These are phyloP conservation scores for Phania funesta DNA, from an alignment of 2,888 invertebrate genomes.

Conservation along the genomic window DNA sequence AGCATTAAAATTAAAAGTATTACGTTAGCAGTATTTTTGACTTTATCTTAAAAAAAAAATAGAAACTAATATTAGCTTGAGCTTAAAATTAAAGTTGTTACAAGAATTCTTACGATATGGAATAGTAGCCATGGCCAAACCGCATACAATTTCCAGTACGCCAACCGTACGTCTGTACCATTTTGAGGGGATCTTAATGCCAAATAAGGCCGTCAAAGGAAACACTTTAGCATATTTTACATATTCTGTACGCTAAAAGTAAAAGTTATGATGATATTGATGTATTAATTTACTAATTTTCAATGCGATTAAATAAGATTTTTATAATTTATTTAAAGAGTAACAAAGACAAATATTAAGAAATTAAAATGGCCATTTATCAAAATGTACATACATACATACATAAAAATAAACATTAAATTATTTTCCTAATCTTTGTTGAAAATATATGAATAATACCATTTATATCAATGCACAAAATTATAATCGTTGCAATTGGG, in stretches of 20 bases:
- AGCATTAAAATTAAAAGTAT: slow-evolving; percentile 91
- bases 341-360: no score
- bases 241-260: slow-evolving; percentile 91
- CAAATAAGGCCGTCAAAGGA: slow-evolving; percentile 89
- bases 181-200: slow-evolving; percentile 94
- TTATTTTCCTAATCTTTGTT: no score
- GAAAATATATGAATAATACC: no score
- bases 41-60: slow-evolving; percentile 85
- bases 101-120: slow-evolving; percentile 87
- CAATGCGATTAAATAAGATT: no score
- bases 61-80: neutral
- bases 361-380: no score
- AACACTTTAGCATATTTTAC: slow-evolving; percentile 98
- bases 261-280: no score
- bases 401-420: no score
- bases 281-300: no score
- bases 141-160: slow-evolving; percentile 91
- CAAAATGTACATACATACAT: no score
- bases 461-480: neutral
- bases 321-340: no score
- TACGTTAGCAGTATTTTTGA: slow-evolving; percentile 94
- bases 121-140: slow-evolving; percentile 89
- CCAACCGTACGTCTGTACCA: slow-evolving; percentile 94
- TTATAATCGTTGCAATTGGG: neutral
- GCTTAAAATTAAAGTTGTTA: neutral